Evolutionary conservation across 2,888 invertebrate species (phyloP).

Genomic region (Pseudoips prasinana): DNA sequence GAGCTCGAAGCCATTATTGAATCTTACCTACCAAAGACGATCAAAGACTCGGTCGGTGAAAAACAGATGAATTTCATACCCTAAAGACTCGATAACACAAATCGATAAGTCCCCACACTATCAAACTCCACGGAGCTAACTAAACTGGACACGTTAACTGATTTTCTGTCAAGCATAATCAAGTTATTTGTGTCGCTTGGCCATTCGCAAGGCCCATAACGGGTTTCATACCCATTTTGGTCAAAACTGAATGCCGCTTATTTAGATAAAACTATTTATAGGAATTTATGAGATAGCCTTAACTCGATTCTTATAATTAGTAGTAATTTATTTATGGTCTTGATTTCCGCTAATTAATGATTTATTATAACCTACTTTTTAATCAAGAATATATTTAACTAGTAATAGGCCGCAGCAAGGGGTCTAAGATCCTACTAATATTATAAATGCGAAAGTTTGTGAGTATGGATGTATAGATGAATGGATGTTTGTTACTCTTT

Average conservation of each 20-base stretch:
- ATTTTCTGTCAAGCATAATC: conserved; percentile 44
- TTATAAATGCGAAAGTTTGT: too few relatives aligned
- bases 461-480: too few relatives aligned
- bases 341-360: conserved; percentile 12
- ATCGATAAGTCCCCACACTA: conserved; percentile 9
- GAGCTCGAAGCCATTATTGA: too few relatives aligned
- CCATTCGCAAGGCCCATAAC: conserved; percentile 32
- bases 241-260: conserved; percentile 36
- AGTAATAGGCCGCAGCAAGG: too few relatives aligned
- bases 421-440: too few relatives aligned
- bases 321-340: conserved; percentile 18
- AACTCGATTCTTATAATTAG: conserved; percentile 14
- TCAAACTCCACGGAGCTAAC: conserved; percentile 14
- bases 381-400: not conserved
- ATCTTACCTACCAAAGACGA: too few relatives aligned
- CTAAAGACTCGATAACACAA: too few relatives aligned
- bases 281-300: conserved; percentile 32
- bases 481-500: too few relatives aligned
- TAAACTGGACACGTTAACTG: conserved; percentile 33
- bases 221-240: conserved; percentile 35
- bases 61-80: too few relatives aligned
- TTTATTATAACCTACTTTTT: conserved; percentile 2
- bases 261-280: conserved; percentile 32
- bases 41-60: too few relatives aligned
- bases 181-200: conserved; percentile 38